A percentile compares a stretch with the other conserved stretches of the same genome.
Conservation (phyloP, 2,797 vertebrate genomes). For the Rhynchonycteris naso region DNA sequence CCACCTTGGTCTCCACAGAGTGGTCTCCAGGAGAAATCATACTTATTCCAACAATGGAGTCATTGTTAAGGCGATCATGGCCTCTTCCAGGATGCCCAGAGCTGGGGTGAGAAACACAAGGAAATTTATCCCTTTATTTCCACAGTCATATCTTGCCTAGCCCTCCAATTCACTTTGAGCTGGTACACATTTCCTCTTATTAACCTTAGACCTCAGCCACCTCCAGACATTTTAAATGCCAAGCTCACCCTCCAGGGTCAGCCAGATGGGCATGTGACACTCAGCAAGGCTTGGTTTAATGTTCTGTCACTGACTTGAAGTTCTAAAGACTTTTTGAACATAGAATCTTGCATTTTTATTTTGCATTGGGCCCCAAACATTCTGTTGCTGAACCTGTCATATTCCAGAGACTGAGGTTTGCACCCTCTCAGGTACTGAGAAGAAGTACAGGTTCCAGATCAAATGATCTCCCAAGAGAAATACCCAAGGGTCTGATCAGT, state of each 20-base stretch:
- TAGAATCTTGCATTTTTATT: neutral
- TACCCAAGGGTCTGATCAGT: neutral
- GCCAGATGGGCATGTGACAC: fast-evolving
- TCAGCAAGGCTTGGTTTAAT: neutral
- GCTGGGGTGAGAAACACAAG: neutral
- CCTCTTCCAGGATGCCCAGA: neutral
- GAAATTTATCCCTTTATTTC: neutral
- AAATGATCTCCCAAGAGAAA: neutral
- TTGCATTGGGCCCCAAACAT: neutral
- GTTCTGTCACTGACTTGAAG: neutral
- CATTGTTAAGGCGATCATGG: fast-evolving
- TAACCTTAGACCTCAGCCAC: neutral
- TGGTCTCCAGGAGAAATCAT: neutral
- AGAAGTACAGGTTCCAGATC: neutral
- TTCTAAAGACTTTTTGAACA: neutral
- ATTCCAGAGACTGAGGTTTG: neutral
- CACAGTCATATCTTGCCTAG: neutral
- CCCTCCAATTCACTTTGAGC: neutral
- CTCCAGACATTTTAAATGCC: neutral
- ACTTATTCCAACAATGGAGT: neutral
- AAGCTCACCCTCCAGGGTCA: neutral
- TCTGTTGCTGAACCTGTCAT: neutral
- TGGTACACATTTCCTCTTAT: neutral
- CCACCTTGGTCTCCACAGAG: neutral
- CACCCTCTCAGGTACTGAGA: neutral